Evolutionary conservation across 2,888 invertebrate species (phyloP), one percentile per base, ranked within the genome.

Genomic region (Amaurobius ferox): DNA sequence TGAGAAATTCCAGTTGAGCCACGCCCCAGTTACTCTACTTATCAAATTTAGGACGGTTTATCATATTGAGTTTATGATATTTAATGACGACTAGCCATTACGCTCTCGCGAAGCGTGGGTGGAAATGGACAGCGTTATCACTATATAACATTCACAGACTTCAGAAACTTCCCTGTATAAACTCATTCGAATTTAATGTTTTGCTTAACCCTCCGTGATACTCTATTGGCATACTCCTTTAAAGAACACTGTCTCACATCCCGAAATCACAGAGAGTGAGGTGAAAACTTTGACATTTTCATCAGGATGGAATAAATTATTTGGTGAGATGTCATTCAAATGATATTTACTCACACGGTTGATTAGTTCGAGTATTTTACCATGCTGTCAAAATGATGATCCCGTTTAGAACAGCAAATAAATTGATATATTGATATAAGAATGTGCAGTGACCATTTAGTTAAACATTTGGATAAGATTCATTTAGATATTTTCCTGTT

Each of bases 231-330:
- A 23, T 55, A 55, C 5, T 23, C 55, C 55, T 16, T 7, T 55
- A 3, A 1, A 16, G 6, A 55, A 23, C 7, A 55, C 19, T 55
- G 23, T 23, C 55, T 55, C 55, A 23, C 23, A 23, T 5, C 3
- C 6, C 23, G 55, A 55, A 55, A 1, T 55, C 2, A 11, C 23
- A 23, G 5, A 5, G 11, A 23, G 5, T 23, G 23, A 55, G 23
- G 55, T 23, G 23, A 3, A 55, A 23, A 55, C 55, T 55, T 19
- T 55, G 55, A 55, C 55, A 55, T 23, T 55, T 55, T 55, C 55
- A 55, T 55, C 23, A 55, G 23, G 1, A 55, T 23, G 23, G 55
- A 55, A 55, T 23, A 11, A 55, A 55, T 11, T 55, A 23, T 16
- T 55, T 55, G 23, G 23, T 23, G 6, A 19, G 5, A 5, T 55